phyloP scores from a whole-genome alignment of 2,113 vertebrate genomes.

The Phaethon lepturus region DNA sequence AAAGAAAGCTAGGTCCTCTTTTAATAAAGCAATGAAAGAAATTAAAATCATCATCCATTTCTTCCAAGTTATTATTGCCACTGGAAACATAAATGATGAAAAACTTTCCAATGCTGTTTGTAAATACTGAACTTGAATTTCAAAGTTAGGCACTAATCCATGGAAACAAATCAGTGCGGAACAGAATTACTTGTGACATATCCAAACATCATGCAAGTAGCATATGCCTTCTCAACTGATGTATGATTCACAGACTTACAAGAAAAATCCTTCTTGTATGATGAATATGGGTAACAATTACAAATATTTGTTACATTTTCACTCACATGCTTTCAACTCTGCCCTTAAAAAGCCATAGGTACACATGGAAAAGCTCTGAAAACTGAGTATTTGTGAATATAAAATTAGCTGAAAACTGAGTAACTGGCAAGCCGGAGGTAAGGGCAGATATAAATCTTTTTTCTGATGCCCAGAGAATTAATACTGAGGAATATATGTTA shows the following conservation, averaged over 20 bases:
- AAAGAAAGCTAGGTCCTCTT: constrained; percentile 15
- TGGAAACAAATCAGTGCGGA: not conserved
- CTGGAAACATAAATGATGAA: constrained; percentile 43
- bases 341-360: not conserved
- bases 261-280: not conserved
- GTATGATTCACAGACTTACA: not conserved
- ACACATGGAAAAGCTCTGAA: not conserved
- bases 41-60: constrained; percentile 33
- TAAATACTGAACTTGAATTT: constrained; percentile 37
- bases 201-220: constrained; percentile 14
- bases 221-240: constrained; percentile 7
- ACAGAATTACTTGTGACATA: constrained; percentile 24
- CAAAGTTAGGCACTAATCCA: constrained; percentile 40
- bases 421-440: not conserved
- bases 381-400: not conserved
- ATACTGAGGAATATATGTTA: not conserved
- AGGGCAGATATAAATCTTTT: not conserved
- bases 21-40: constrained; percentile 57
- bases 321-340: not conserved
- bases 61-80: constrained; percentile 62
- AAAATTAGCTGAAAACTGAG: not conserved
- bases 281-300: not conserved
- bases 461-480: not conserved
- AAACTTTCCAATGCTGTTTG: constrained; percentile 26
- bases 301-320: not conserved